Base-by-base conservation (phyloP, 2,113 vertebrate genomes). In the Scalopus aquaticus region DNA sequence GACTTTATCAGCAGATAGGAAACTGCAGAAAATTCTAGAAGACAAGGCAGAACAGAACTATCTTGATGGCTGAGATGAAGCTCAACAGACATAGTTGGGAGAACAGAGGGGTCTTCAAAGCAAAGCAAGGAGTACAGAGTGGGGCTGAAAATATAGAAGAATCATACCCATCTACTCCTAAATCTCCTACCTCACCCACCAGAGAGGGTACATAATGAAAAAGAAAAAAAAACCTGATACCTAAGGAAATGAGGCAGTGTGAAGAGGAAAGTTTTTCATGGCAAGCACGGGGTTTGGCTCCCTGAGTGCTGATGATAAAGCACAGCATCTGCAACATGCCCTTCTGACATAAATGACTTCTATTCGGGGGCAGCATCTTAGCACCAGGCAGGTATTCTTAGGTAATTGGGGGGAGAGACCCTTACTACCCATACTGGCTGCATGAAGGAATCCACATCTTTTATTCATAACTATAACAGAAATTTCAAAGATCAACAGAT, bases 381-480 rank as follows among this genome's bases (percentile, higher is more conserved):
- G n/a, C 56, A 44, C 9, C n/a, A 81, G 9, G 37, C 54, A 42
- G 11, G 9, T 12, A 6, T 32, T 3, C 42, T 39, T 67, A 46
- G 0, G 1, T 17, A 60, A 51, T 10, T n/a, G 37, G 49, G 44
- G 72, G n/a, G 30, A 91, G 39, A 88, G 51, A 91, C 32, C 26
- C 67, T 62, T 15, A 22, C 22, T 2, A 22, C 60, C 60, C 65
- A 56, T 8, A 37, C 16, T 5, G 62, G 42, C 28, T 83, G 15
- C 20, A 8, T 51, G 22, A 88, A 81, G 73, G 37, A 35, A 54
- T 11, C 51, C 69, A 86, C 13, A 32, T 58, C 70, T 88, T 87
- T 83, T 37, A 73, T 95, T 82, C 24, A 83, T 83, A 88, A 58
- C 35, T 78, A 79, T 26, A 9, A 89, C 82, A 49, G 42, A 70